Conservation (phyloP, 1,140 invertebrate genomes). For the Diabrotica undecimpunctata region DNA sequence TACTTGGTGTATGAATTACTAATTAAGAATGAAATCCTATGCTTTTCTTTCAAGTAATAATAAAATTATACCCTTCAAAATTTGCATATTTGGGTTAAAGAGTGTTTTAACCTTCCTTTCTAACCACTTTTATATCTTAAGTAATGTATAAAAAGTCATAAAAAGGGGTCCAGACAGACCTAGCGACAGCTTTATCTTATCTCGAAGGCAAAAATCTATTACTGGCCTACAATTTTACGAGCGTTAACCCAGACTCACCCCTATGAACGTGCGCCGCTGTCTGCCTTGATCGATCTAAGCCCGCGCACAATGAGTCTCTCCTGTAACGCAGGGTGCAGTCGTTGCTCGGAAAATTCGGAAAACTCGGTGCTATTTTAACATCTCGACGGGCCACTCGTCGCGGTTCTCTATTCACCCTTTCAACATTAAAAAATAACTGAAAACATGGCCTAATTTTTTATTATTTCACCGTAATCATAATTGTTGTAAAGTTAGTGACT, state of each 20-base stretch:
- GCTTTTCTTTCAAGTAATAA: no score
- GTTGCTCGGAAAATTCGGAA: constrained; percentile 13
- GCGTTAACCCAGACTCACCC: background rate
- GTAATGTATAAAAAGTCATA: no score
- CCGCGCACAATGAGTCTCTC: background rate
- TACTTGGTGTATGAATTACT: no score
- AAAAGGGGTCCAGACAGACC: no score
- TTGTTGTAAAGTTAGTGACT: constrained; percentile 3
- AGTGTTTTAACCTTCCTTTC: no score
- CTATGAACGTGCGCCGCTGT: background rate
- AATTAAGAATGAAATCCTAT: no score
- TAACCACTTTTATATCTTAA: no score
- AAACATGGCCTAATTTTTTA: constrained; percentile 4
- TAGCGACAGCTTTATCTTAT: no score
- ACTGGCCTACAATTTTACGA: no score
- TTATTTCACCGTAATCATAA: background rate
- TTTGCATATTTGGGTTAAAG: no score
- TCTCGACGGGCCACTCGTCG: background rate
- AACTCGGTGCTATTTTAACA: constrained; percentile 5
- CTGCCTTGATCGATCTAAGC: constrained; percentile 8
- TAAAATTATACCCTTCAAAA: no score
- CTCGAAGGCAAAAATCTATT: no score
- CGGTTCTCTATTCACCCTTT: background rate
- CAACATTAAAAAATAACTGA: background rate
- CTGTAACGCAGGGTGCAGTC: constrained; percentile 11